A percentile compares a stretch with the other conserved stretches of the same genome.
phyloP scores from a whole-genome alignment of 1,140 invertebrate species.

The Chymomyza costata region DNA sequence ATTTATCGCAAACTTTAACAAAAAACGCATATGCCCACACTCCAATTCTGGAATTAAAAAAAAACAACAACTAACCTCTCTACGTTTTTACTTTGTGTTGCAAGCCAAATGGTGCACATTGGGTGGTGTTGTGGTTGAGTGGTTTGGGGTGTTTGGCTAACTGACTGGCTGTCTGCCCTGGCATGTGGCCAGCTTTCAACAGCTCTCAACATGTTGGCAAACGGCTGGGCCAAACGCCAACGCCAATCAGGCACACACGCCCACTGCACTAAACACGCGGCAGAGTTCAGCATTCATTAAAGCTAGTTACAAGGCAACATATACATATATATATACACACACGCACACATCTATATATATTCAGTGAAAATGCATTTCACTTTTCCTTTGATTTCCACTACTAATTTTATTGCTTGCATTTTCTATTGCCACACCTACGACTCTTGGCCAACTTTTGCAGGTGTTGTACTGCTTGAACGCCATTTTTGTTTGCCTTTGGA shows the following conservation, averaged over 20 bases:
- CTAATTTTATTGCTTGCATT: background rate
- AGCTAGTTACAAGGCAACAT: background rate
- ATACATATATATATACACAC: background rate
- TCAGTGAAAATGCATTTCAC: background rate
- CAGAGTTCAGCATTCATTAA: constrained; percentile 1
- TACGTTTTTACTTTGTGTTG: background rate
- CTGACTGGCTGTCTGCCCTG: background rate
- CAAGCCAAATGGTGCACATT: too few species aligned
- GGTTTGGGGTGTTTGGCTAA: background rate
- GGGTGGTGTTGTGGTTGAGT: too few species aligned
- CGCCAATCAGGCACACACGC: background rate
- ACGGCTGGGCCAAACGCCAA: background rate
- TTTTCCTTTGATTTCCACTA: background rate
- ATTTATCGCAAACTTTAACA: too few species aligned
- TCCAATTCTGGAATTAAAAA: too few species aligned
- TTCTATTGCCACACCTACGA: background rate
- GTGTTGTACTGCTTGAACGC: too few species aligned
- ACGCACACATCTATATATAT: background rate
- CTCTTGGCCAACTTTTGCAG: too few species aligned
- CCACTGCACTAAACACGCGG: background rate
- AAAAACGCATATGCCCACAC: too few species aligned
- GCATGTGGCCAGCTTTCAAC: background rate
- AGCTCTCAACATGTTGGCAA: constrained; percentile 1
- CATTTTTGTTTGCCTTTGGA: too few species aligned
- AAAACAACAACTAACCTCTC: constrained; percentile 1